A percentile compares a stretch with the other conserved stretches of the same genome.
phyloP scores from a whole-genome alignment of 2,113 vertebrate species.

The Gasterosteus nipponicus region DNA sequence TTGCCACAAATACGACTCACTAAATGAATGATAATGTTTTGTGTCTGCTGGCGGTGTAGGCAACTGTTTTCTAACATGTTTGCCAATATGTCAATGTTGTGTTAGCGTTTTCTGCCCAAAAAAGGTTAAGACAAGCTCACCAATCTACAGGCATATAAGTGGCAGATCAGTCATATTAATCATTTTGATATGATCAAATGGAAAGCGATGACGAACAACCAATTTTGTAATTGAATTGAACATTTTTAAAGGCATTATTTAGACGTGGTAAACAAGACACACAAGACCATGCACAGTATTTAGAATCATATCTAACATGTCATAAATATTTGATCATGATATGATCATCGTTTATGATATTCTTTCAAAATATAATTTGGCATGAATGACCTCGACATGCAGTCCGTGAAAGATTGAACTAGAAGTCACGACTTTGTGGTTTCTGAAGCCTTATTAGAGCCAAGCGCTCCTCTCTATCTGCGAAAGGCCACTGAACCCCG shows the following conservation, averaged over 20 bases:
- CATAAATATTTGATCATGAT: neutral
- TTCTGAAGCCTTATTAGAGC: slow-evolving; percentile 23
- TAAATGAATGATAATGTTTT: neutral
- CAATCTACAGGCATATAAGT: neutral
- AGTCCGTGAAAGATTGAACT: slow-evolving; percentile 10
- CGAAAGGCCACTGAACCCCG: slow-evolving; percentile 50
- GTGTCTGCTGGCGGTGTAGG: neutral
- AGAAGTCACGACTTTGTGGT: slow-evolving; percentile 16
- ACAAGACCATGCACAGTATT: neutral
- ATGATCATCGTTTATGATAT: neutral
- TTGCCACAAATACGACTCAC: neutral
- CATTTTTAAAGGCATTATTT: neutral
- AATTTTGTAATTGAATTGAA: neutral
- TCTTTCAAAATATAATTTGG: neutral
- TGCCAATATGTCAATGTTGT: neutral
- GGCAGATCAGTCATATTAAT: neutral
- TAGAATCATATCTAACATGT: neutral
- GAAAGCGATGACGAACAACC: neutral
- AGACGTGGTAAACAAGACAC: neutral
- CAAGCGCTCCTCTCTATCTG: slow-evolving; percentile 38
- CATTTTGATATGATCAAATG: neutral
- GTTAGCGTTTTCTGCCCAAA: neutral
- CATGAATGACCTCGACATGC: neutral
- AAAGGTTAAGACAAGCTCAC: neutral
- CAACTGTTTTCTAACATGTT: neutral